Evolutionary conservation across 2,888 invertebrate genomes (phyloP).

Genomic region (Pasiphila rectangulata): DNA sequence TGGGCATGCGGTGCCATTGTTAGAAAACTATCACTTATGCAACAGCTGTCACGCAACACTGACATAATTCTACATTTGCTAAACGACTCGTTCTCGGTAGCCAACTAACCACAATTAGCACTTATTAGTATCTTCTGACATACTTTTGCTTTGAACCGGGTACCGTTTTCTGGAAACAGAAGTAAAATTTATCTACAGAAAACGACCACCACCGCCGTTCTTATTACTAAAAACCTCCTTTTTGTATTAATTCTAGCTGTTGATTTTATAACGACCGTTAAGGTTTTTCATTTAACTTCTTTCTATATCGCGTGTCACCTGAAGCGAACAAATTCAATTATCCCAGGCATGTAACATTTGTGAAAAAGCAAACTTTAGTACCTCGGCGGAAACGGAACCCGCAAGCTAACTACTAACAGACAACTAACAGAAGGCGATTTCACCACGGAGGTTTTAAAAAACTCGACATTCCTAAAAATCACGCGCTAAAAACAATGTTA

Average conservation of each 20-base stretch:
- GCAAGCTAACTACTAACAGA: neutral
- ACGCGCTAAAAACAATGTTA: neutral
- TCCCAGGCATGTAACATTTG: too few relatives aligned
- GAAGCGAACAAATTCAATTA: too few relatives aligned
- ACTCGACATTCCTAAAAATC: neutral
- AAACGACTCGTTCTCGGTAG: conserved; percentile 32
- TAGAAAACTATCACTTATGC: conserved; percentile 4
- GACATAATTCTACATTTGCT: conserved; percentile 31
- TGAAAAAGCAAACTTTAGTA: too few relatives aligned
- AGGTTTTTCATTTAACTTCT: too few relatives aligned
- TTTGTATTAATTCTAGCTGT: neutral
- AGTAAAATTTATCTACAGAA: neutral
- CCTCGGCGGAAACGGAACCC: too few relatives aligned
- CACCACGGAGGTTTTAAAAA: too few relatives aligned
- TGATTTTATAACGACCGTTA: neutral
- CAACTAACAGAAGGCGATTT: too few relatives aligned
- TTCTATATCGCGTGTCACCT: too few relatives aligned
- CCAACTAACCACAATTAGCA: conserved; percentile 36
- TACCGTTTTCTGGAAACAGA: neutral
- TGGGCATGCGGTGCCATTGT: too few relatives aligned
- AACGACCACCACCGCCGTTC: neutral
- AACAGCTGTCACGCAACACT: conserved; percentile 17
- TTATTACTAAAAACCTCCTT: neutral
- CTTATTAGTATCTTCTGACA: conserved; percentile 32
- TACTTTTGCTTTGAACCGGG: conserved; percentile 6